These are phyloP conservation scores for Drosophila melanosoma DNA, from an alignment of 2,888 invertebrate species.

Conservation along the genomic window DNA sequence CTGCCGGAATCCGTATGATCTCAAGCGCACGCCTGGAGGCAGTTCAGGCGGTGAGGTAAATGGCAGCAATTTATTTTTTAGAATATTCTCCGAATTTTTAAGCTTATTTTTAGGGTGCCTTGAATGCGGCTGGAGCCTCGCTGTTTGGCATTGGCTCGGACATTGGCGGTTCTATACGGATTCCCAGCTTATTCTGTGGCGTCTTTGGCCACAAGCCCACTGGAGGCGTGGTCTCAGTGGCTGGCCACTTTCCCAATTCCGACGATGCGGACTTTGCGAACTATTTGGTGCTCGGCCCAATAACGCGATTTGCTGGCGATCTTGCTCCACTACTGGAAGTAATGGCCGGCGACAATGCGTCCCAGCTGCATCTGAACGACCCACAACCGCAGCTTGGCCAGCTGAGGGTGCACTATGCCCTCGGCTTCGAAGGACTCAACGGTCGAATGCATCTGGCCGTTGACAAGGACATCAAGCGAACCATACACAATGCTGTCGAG, in stretches of 20 bases:
- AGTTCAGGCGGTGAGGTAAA: constrained; percentile 94
- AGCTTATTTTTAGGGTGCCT: constrained; percentile 86
- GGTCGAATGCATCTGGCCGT: constrained; percentile 65
- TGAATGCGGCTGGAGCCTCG: constrained; percentile 91
- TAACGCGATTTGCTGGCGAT: constrained; percentile 92
- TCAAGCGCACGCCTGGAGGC: constrained; percentile 91
- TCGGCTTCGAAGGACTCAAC: constrained; percentile 67
- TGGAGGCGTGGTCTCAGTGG: constrained; percentile 87
- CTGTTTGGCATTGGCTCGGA: constrained; percentile 93
- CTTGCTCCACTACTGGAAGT: constrained; percentile 88
- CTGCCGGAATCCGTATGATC: constrained; percentile 93
- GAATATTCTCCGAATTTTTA: background rate
- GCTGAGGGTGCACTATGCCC: constrained; percentile 84
- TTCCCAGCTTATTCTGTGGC: constrained; percentile 94
- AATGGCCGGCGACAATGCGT: constrained; percentile 86
- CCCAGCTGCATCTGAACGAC: constrained; percentile 85
- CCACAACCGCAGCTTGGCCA: constrained; percentile 86
- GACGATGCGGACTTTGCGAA: constrained; percentile 85
- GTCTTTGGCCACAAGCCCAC: constrained; percentile 95
- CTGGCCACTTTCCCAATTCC: constrained; percentile 88
- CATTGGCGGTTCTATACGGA: constrained; percentile 94
- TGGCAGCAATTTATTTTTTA: background rate
- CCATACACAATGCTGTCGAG: constrained; percentile 69
- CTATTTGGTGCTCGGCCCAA: constrained; percentile 89
- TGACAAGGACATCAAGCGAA: constrained; percentile 60